Evolutionary conservation across 2,888 invertebrate genomes (phyloP).

Genomic region (Holacanthella duospinosa): DNA sequence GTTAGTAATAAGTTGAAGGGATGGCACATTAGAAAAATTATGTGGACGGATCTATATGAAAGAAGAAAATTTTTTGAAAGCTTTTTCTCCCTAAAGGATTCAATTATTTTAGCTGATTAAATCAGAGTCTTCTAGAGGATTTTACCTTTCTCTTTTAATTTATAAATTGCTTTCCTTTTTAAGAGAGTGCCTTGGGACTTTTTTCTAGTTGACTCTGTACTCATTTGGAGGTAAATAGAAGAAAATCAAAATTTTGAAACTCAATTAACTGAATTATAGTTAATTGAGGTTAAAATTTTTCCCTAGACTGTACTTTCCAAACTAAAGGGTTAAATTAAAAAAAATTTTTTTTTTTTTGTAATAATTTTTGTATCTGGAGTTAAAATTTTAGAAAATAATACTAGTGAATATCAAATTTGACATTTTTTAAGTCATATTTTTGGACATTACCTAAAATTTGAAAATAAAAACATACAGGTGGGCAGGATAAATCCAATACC

Average conservation of each 20-base stretch:
- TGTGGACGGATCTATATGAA: not conserved
- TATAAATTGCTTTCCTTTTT: not conserved
- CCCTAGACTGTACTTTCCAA: too few relatives aligned
- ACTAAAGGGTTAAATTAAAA: too few relatives aligned
- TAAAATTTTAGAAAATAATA: too few relatives aligned
- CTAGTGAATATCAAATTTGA: too few relatives aligned
- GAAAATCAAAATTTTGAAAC: not conserved
- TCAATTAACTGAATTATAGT: not conserved
- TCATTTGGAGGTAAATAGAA: too few relatives aligned
- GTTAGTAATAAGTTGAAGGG: not conserved
- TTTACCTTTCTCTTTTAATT: not conserved
- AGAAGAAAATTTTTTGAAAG: slow-evolving; percentile 13
- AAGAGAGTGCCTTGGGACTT: not conserved
- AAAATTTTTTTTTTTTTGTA: too few relatives aligned
- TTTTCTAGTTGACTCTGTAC: too few relatives aligned
- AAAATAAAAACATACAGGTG: too few relatives aligned
- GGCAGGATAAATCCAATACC: too few relatives aligned
- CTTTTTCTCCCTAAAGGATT: slow-evolving; percentile 8
- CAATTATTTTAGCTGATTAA: slow-evolving; percentile 18
- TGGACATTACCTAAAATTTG: too few relatives aligned
- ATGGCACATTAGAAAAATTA: slow-evolving; percentile 1
- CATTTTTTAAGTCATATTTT: too few relatives aligned
- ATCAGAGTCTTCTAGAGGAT: slow-evolving; percentile 3
- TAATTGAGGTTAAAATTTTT: not conserved
- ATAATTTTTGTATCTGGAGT: too few relatives aligned